Base-by-base conservation (phyloP, 2,797 vertebrate species). In the Lycodopsis pacificus region DNA sequence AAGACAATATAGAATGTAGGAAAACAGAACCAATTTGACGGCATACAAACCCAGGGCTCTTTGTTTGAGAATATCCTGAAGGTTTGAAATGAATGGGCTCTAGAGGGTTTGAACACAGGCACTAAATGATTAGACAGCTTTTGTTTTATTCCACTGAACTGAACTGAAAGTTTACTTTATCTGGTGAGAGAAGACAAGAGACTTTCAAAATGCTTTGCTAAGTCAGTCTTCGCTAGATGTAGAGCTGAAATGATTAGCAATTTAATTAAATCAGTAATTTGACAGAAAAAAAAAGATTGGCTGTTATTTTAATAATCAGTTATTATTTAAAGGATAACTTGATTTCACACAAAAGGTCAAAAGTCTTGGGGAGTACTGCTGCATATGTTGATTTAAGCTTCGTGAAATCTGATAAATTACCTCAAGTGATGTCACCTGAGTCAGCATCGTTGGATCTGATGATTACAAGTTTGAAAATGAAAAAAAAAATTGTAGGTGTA, bases 1-100 rank as follows among this genome's bases (percentile, higher is more conserved):
- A 62, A 73, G 83, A 90, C 80, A 89, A 88, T 79, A 77, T 38
- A 40, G 73, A 70, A 66, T 25, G 67, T 58, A 69, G 59, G 73
- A 84, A 91, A 84, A 84, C 73, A 84, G 73, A 72, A 56, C 19
- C 32, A 75, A 63, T 70, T 34, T 77, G 73, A 84, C 73, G 64
- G 61, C 74, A 48, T 32, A 74, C 72, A 83, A 87, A 83, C 74
- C 75, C 79, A 12, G 64, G 34, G 59, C 32, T 79, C 76, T 79
- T 84, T 78, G 64, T 84, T 63, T 67, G 67, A 69, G 63, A 78
- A 65, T 53, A 61, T 49, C 54, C 27, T 22, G 12, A 62, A 77
- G 54, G n/a, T n/a, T 36, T 68, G 64, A 12, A 80, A 56, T 65
- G 56, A 80, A 53, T 22, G 61, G 57, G 10, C 22, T 30, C 4